Evolutionary conservation across 2,888 invertebrate species (phyloP).

Genomic region (Eilema caniola): DNA sequence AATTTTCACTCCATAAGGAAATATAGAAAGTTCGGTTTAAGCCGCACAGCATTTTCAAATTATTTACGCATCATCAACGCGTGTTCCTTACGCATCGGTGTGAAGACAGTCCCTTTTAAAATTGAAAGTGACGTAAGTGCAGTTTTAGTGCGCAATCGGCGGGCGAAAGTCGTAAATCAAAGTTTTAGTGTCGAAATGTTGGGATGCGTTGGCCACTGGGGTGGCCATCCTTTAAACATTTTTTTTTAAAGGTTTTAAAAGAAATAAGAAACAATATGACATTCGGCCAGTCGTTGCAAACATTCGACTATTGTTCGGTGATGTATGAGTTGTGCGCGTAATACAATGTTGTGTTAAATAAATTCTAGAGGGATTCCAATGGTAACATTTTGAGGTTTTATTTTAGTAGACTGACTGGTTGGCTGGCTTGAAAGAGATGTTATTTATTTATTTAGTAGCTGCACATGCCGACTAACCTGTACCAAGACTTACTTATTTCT

Average conservation of each 20-base stretch:
- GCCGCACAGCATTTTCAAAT: conserved; percentile 14
- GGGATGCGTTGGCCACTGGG: conserved; percentile 85
- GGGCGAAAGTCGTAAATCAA: conserved; percentile 84
- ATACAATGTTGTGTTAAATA: conserved; percentile 57
- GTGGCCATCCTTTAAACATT: conserved; percentile 75
- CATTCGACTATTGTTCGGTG: conserved; percentile 77
- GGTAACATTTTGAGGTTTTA: conserved; percentile 8
- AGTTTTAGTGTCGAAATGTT: conserved; percentile 87
- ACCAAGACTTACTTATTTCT: neutral
- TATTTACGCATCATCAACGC: conserved; percentile 16
- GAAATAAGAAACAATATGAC: conserved; percentile 81
- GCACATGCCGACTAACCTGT: neutral
- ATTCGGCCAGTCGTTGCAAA: conserved; percentile 70
- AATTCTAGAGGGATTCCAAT: conserved; percentile 34
- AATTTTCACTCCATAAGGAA: conserved; percentile 16
- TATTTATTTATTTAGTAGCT: neutral
- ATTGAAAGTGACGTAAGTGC: conserved; percentile 87
- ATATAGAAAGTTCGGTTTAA: conserved; percentile 1
- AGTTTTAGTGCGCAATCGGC: conserved; percentile 86
- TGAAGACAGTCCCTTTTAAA: conserved; percentile 78
- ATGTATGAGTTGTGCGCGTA: conserved; percentile 63
- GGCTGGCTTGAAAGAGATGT: conserved; percentile 2
- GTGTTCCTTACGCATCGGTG: conserved; percentile 62
- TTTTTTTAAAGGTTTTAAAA: conserved; percentile 66
- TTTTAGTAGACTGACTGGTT: conserved; percentile 11